Conservation (phyloP, 2,888 invertebrate species). For the Suillia variegata region DNA sequence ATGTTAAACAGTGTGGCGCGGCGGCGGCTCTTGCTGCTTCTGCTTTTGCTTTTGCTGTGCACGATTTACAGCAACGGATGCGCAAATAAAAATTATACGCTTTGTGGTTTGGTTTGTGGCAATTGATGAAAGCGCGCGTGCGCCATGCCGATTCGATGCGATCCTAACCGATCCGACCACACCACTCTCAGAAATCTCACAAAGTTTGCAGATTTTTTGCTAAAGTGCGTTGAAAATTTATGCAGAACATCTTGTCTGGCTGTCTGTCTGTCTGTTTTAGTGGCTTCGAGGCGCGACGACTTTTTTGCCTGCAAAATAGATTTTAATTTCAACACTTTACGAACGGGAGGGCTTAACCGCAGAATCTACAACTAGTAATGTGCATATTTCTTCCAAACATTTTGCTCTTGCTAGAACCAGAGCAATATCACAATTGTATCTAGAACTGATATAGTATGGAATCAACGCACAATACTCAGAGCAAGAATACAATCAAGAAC, state of each 20-base stretch:
- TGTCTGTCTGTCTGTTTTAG: neutral
- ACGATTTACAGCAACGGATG: constrained; percentile 44
- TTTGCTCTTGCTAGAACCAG: no score
- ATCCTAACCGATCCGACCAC: constrained; percentile 14
- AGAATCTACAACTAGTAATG: no score
- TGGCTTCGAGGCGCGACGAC: constrained; percentile 18
- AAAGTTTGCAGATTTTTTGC: constrained; percentile 26
- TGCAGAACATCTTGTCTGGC: constrained; percentile 36
- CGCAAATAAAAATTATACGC: constrained; percentile 51
- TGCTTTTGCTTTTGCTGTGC: no score
- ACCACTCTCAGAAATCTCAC: constrained; percentile 1
- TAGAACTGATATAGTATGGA: no score
- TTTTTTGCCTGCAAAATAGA: constrained; percentile 20
- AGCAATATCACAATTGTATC: no score
- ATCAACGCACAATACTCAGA: no score
- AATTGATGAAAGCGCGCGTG: constrained; percentile 34
- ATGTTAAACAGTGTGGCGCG: no score
- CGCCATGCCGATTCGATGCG: neutral
- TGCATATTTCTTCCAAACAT: no score
- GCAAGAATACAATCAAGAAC: no score
- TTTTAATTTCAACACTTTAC: constrained; percentile 26
- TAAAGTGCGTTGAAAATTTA: constrained; percentile 40
- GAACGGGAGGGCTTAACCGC: neutral
- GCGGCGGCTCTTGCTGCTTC: no score
- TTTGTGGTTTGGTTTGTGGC: constrained; percentile 39